Base-by-base conservation (phyloP, 2,888 invertebrate species). In the Suillia variegata region DNA sequence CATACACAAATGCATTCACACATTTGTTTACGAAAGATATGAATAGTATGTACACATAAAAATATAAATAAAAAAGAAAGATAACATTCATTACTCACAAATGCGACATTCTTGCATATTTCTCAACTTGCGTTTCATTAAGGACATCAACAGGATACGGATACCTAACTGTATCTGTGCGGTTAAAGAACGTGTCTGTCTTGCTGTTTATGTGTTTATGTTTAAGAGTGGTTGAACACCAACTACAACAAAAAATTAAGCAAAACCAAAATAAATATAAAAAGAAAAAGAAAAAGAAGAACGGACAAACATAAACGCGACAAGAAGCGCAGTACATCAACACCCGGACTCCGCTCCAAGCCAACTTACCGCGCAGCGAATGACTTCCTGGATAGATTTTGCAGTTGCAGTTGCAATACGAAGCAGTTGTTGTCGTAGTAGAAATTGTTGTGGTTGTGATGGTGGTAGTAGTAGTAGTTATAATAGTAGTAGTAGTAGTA, bases 341-440 rank as follows among this genome's bases (percentile, higher is more conserved):
- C 12, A 31, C 31, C 12, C 12, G 31, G 12, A 31, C 31, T 31
- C 6, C 31, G 12, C 12, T 12, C 12, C 6, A 31, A 31, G 26
- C 49, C 49, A 64, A 72, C 72, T 72, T 71, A 72, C 72, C 72
- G 64, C 65, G 70, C 57, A 67, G 64, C 70, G 67, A 70, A 70
- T 69, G 70, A 70, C 67, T 69, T 70, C 70, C 73, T 73, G 67
- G 67, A 67, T 69, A 64, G 67, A 64, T 68, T 64, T 42, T 50
- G 51, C 22, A 51, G 51, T 42, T 50, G 51, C 22, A 51, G 51
- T 55, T 61, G 64, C 62, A 59, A 62, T 62, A 66, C 54, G 59
- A 63, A 57, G 57, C 62, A 51, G 49, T 18, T 54, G 48, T 58
- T 49, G 49, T 26, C 54, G 56, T 57, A 58, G 54, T 62, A 45